Base-by-base conservation (phyloP, 2,113 vertebrate genomes). In the Nicator chloris region DNA sequence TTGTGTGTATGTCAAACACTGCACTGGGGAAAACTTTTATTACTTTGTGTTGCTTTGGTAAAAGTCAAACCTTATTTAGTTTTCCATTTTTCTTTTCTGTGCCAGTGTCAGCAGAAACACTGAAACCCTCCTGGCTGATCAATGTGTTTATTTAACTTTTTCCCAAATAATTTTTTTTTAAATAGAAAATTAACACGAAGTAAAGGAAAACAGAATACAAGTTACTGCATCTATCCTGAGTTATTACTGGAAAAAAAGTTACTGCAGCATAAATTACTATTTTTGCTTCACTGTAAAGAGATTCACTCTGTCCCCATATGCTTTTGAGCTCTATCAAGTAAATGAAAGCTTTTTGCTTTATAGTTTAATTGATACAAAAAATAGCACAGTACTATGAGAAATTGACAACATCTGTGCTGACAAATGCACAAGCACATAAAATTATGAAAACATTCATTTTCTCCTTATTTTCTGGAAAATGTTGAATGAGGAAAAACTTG, bases 41-140 rank as follows among this genome's bases (percentile, higher is more conserved):
- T 94, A 47, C 21, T 88, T 76, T 78, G 23, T 79, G 59, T 27
- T 88, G 19, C 42, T 95, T 87, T 70, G 22, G 83, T 86, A 77
- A 80, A 24, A 68, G 51, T 84, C 68, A 82, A 96, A 45, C 16
- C 39, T 95, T 95, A 64, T 92, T 93, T 87, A 68, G 68, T 75
- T 96, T 96, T 96, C 95, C 92, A 89, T 84, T 83, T 93, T 92
- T 80, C 44, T 53, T 86, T 44, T 51, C 21, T 66, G 53, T 76
- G 93, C 93, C 91, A 95, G 94, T 92, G 92, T 96, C 94, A 95
- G 93, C 94, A 94, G 87, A 63, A 95, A 92, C 59, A 81, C 51
- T 86, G 87, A 95, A 94, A 89, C 37, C 54, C 37, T 95, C 45
- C 77, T 97, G 96, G 94, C 79, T 81, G 72, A 88, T 93, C 71